Evolutionary conservation across 2,888 invertebrate species (phyloP).

Genomic region (Axea sp.): DNA sequence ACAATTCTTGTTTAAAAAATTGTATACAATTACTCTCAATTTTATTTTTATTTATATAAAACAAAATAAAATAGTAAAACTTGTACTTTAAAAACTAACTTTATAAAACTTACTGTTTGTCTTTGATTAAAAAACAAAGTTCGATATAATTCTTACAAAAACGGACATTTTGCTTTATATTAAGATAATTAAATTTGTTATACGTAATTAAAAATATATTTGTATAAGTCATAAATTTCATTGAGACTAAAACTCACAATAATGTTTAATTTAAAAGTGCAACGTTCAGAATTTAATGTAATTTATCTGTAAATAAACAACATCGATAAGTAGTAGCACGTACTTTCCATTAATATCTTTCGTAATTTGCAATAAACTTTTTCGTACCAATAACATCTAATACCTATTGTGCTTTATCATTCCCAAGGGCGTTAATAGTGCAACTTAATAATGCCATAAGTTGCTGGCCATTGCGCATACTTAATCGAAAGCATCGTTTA

Average conservation of each 20-base stretch:
- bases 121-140: too few relatives aligned
- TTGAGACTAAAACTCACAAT: slow-evolving; percentile 4
- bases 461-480: slow-evolving; percentile 48
- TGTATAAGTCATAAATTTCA: too few relatives aligned
- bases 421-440: slow-evolving; percentile 48
- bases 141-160: too few relatives aligned
- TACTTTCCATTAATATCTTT: slow-evolving; percentile 44
- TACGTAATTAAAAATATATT: too few relatives aligned
- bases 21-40: too few relatives aligned
- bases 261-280: background rate
- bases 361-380: slow-evolving; percentile 22
- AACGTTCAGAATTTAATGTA: too few relatives aligned
- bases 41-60: too few relatives aligned
- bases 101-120: too few relatives aligned
- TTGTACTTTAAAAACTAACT: too few relatives aligned
- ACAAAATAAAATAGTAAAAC: too few relatives aligned
- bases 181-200: too few relatives aligned
- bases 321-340: slow-evolving; percentile 37
- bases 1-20: background rate
- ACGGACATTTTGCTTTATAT: too few relatives aligned
- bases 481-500: slow-evolving; percentile 58
- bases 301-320: slow-evolving; percentile 3
- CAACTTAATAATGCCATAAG: slow-evolving; percentile 47
- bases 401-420: slow-evolving; percentile 40
- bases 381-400: background rate